Percentiles rank a stretch among this genome's conserved stretches.
Evolutionary conservation across 2,797 vertebrate genomes (phyloP).

Genomic region (Furcifer pardalis): DNA sequence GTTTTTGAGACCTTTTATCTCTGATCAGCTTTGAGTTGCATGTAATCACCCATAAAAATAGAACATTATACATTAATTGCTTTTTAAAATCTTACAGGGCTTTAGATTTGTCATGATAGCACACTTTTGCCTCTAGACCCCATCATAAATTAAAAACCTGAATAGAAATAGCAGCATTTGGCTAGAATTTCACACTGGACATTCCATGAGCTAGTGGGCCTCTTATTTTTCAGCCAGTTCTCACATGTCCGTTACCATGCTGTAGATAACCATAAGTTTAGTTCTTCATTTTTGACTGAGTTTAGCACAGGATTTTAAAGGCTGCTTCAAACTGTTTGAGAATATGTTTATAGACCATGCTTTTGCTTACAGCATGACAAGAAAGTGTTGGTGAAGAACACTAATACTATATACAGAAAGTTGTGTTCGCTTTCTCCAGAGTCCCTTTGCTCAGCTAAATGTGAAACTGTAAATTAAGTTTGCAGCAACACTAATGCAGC

Average conservation of each 20-base stretch:
- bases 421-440: background rate
- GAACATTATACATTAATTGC: too few species aligned
- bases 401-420: background rate
- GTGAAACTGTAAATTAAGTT: background rate
- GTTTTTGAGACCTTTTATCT: too few species aligned
- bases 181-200: background rate
- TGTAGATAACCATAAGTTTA: background rate
- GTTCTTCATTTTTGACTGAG: background rate
- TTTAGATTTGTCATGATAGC: too few species aligned
- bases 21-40: too few species aligned
- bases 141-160: too few species aligned
- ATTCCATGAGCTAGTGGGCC: background rate
- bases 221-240: background rate
- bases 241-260: background rate
- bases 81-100: too few species aligned
- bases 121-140: too few species aligned
- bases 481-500: constrained; percentile 4
- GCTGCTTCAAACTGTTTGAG: constrained; percentile 11
- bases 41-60: too few species aligned
- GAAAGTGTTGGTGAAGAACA: background rate
- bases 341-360: background rate
- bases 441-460: constrained; percentile 8
- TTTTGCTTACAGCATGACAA: constrained; percentile 23
- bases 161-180: too few species aligned
- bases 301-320: background rate